Evolutionary conservation across 1,140 invertebrate species (phyloP), one percentile per base, ranked within the genome.

Genomic region (Apis cerana): DNA sequence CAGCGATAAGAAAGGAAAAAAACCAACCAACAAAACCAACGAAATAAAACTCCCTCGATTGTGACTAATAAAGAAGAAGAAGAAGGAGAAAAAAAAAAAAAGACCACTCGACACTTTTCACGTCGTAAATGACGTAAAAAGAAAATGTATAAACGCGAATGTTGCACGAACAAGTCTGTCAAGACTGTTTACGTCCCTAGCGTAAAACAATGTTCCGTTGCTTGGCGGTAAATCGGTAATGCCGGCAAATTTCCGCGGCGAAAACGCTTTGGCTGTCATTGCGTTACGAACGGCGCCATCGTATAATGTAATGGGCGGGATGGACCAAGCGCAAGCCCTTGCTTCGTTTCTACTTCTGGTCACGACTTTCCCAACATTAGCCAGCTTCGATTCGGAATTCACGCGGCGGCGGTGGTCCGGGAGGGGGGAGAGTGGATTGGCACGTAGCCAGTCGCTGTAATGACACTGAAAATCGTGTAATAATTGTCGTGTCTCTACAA

Each of bases 201-300:
- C 21, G 69, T 74, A 9, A 74, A 56, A 17, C 69, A 19, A 56
- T 58, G 15, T 76, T 77, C 74, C 80, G 70, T 79, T 75, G 62
- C n/a, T 12, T 56, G 58, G 27, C 71, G 75, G 71, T 72, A 71
- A 86, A 62, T 81, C 75, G 72, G 67, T 87, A 86, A 86, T 84
- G 70, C 19, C 64, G 9, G 72, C 71, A 52, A 62, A 82, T 86
- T 82, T 71, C 64, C 68, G 17, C 75, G 23, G 48, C 50, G 81
- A 75, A 13, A 78, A 77, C 70, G 15, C 48, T 13, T 1, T 10
- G 23, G 11, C 43, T 72, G 70, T 72, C 43, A 54, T 61, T 50
- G 77, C 43, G 13, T 17, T 52, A 48, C 23, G n/a, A 69, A 48
- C 77, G 19, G 62, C 77, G 21, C 19, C 64, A 33, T 33, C 33